Evolutionary conservation across 2,113 vertebrate genomes (phyloP).

Genomic region (Tragelaphus imberbis): DNA sequence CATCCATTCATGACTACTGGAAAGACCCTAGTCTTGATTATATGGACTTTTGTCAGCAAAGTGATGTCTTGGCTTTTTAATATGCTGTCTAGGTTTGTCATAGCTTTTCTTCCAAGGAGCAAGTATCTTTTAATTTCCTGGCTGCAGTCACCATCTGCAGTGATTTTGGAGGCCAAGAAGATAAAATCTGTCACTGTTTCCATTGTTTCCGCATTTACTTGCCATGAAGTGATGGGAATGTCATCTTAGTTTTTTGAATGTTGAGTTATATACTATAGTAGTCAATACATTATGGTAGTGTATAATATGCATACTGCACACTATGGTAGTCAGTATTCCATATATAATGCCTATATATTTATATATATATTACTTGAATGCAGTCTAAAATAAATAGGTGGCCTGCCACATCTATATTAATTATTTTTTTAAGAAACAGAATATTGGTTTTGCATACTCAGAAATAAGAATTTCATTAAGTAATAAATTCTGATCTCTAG

Average conservation of each 20-base stretch:
- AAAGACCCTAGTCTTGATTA: neutral
- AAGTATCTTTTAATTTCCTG: neutral
- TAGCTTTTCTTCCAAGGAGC: neutral
- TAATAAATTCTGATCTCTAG: constrained; percentile 32
- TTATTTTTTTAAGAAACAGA: constrained; percentile 27
- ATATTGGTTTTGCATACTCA: neutral
- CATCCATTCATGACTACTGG: neutral
- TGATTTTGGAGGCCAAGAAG: neutral
- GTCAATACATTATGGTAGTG: neutral
- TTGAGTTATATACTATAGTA: neutral
- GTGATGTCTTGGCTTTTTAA: neutral
- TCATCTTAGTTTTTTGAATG: neutral
- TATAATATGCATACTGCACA: neutral
- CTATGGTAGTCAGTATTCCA: neutral
- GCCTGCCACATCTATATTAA: neutral
- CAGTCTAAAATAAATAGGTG: constrained; percentile 16
- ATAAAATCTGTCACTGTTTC: neutral
- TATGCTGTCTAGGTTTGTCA: neutral
- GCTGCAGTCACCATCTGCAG: neutral
- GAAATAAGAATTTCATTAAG: constrained; percentile 34
- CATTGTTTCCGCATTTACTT: neutral
- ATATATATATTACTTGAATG: neutral
- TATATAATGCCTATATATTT: neutral
- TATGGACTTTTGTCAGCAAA: neutral
- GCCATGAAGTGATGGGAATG: neutral